These are phyloP conservation scores for Stichodactyla helianthus DNA, from an alignment of 64 coral and sea anemone genomes.

Conservation along the genomic window DNA sequence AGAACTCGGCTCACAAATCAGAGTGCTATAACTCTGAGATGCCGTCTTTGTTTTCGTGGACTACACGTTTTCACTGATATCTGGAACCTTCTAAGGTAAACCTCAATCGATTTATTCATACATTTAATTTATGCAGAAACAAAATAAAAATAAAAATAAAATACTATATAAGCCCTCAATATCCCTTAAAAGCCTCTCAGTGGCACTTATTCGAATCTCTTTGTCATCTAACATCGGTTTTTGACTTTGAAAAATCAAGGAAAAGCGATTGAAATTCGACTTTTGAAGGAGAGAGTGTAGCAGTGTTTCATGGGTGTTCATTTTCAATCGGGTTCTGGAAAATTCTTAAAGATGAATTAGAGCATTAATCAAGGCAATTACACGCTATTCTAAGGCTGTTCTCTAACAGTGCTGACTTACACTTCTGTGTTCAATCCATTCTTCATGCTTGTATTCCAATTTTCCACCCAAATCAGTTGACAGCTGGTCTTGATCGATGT, in stretches of 20 bases:
- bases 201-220: neutral
- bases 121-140: neutral
- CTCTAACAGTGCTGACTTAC: slow-evolving; percentile 28
- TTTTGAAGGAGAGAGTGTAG: neutral
- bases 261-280: neutral
- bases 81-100: neutral
- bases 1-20: neutral
- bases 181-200: neutral
- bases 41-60: neutral
- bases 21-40: neutral
- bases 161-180: neutral
- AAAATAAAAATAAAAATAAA: slow-evolving; percentile 19
- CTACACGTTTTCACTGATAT: neutral
- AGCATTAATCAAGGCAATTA: neutral
- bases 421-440: slow-evolving; percentile 77
- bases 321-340: neutral
- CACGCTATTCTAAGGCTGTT: neutral
- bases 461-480: slow-evolving; percentile 65
- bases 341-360: neutral
- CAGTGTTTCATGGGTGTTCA: neutral
- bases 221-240: neutral
- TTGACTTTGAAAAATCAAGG: neutral
- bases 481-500: slow-evolving; percentile 63
- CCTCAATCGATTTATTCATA: neutral
- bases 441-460: slow-evolving; percentile 66